These are phyloP conservation scores for Hypanus sabinus DNA, from an alignment of 2,113 vertebrate species.

Conservation along the genomic window DNA sequence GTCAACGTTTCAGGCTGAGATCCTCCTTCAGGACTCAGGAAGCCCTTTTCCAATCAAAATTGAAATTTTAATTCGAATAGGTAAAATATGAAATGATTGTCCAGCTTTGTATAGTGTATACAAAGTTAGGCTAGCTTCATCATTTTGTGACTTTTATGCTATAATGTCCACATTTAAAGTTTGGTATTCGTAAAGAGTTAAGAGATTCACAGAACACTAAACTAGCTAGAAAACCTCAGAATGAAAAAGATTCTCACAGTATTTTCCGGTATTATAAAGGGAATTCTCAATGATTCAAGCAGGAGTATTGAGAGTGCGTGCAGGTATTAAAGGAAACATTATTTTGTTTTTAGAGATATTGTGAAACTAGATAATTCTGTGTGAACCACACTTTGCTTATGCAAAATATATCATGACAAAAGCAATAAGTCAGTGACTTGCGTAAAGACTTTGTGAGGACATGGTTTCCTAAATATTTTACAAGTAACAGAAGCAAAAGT, in stretches of 20 bases:
- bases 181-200: no score
- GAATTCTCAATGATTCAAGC: not conserved
- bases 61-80: not conserved
- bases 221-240: not conserved
- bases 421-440: not conserved
- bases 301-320: not conserved
- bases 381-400: not conserved
- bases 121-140: not conserved
- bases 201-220: not conserved
- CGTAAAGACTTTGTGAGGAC: not conserved
- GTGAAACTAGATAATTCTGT: not conserved
- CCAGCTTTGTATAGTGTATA: not conserved
- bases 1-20: no score
- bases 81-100: not conserved
- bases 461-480: not conserved
- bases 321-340: not conserved
- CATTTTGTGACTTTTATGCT: not conserved
- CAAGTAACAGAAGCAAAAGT: no score
- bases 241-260: not conserved
- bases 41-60: no score
- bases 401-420: not conserved
- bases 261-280: not conserved
- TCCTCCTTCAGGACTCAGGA: no score
- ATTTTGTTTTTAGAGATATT: not conserved
- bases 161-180: not conserved